Evolutionary conservation across 2,888 invertebrate species (phyloP).

Genomic region (Panopea generosa): DNA sequence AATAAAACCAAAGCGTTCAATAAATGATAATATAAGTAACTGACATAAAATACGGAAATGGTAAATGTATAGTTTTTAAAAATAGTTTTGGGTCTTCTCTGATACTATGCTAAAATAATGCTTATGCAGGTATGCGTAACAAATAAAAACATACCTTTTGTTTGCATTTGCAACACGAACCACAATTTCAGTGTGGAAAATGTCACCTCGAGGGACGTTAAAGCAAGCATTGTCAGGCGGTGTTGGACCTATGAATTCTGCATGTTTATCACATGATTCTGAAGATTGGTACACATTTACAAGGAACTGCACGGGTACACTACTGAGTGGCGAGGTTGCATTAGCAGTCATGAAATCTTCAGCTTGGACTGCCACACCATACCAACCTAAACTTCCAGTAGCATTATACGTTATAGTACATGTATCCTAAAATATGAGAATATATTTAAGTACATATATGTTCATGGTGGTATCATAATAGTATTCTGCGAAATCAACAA

Average conservation of each 20-base stretch:
- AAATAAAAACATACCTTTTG: constrained; percentile 8
- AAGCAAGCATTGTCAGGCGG: constrained; percentile 6
- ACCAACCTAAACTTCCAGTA: not conserved
- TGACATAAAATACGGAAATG: too few species aligned
- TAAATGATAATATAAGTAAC: too few species aligned
- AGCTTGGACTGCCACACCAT: constrained; percentile 17
- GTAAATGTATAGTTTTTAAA: too few species aligned
- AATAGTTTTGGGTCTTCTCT: too few species aligned
- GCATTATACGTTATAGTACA: constrained; percentile 16
- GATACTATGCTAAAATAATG: too few species aligned
- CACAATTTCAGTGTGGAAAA: constrained; percentile 5
- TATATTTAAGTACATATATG: not conserved
- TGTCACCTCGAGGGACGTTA: constrained; percentile 4
- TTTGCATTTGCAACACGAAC: constrained; percentile 4
- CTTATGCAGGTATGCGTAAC: too few species aligned
- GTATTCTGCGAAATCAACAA: too few species aligned
- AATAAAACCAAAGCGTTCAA: too few species aligned
- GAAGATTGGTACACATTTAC: constrained; percentile 9
- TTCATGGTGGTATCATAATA: not conserved
- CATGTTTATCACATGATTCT: constrained; percentile 1
- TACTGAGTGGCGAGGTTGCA: constrained; percentile 10
- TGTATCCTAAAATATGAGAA: constrained; percentile 7
- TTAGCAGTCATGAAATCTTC: constrained; percentile 7
- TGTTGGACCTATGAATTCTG: not conserved
- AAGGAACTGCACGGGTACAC: constrained; percentile 16